A percentile compares a stretch with the other conserved stretches of the same genome.
Evolutionary conservation across 2,797 vertebrate genomes (phyloP).

Genomic region (Phrynocephalus vlangalii): DNA sequence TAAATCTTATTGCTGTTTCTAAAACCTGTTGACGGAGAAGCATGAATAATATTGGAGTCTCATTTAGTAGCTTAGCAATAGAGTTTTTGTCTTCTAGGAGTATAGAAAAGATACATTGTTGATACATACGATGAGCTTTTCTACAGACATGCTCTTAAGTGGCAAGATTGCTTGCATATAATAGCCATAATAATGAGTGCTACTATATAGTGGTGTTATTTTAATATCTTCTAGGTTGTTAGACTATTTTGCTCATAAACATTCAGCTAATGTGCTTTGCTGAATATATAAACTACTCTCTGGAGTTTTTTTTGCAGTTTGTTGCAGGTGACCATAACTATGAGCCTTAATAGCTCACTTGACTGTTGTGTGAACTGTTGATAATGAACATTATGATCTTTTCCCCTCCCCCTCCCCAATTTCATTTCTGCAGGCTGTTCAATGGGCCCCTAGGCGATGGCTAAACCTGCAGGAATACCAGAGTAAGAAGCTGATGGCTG

Average conservation of each 20-base stretch:
- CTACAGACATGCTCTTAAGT: conserved; percentile 13
- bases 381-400: conserved; percentile 58
- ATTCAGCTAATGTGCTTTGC: conserved; percentile 45
- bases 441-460: conserved; percentile 90
- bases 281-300: conserved; percentile 31
- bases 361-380: conserved; percentile 63
- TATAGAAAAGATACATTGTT: conserved; percentile 14
- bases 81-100: conserved; percentile 25
- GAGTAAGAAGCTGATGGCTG: conserved; percentile 99
- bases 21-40: background rate
- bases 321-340: conserved; percentile 2
- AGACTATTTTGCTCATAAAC: conserved; percentile 34
- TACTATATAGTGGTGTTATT: conserved; percentile 1
- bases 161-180: conserved; percentile 19
- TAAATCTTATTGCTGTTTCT: background rate
- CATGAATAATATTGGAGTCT: background rate
- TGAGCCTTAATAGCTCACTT: conserved; percentile 32
- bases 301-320: conserved; percentile 41
- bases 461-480: conserved; percentile 99
- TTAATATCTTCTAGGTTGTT: conserved; percentile 24
- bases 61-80: conserved; percentile 6
- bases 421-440: conserved; percentile 78
- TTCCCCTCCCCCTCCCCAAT: conserved; percentile 26
- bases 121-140: conserved; percentile 27
- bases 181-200: conserved; percentile 24